These are phyloP conservation scores for Smithornis capensis DNA, from an alignment of 2,113 vertebrate genomes.

Conservation along the genomic window DNA sequence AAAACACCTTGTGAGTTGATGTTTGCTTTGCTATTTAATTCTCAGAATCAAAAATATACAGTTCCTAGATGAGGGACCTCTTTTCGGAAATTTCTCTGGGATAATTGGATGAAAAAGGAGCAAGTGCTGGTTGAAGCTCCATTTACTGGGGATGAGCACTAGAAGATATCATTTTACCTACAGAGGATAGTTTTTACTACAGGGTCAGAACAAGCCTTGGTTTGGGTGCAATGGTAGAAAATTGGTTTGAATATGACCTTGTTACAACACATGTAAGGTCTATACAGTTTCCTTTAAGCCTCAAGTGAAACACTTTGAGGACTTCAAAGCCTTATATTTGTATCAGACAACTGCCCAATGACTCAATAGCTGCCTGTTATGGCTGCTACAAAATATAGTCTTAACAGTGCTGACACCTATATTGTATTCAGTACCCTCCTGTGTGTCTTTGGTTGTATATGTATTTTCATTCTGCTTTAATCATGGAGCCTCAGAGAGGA, in stretches of 20 bases:
- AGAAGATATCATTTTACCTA: neutral
- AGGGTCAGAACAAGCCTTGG: neutral
- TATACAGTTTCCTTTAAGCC: neutral
- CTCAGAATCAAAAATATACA: neutral
- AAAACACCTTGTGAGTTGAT: neutral
- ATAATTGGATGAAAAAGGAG: neutral
- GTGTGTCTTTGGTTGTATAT: neutral
- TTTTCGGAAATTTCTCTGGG: neutral
- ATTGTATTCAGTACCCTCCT: neutral
- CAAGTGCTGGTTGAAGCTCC: neutral
- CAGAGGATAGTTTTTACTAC: neutral
- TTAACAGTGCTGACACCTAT: neutral
- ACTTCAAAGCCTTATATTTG: neutral
- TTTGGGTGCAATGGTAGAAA: neutral
- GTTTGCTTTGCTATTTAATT: neutral
- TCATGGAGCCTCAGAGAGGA: constrained; percentile 50
- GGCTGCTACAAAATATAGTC: neutral
- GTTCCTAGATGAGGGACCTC: neutral
- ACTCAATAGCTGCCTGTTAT: neutral
- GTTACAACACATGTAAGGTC: neutral
- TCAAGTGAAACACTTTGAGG: neutral
- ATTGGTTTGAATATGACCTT: neutral
- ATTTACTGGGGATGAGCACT: neutral
- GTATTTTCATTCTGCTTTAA: constrained; percentile 46
- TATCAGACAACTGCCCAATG: neutral